phyloP scores from a whole-genome alignment of 2,113 vertebrate genomes.

The Caloenas nicobarica region DNA sequence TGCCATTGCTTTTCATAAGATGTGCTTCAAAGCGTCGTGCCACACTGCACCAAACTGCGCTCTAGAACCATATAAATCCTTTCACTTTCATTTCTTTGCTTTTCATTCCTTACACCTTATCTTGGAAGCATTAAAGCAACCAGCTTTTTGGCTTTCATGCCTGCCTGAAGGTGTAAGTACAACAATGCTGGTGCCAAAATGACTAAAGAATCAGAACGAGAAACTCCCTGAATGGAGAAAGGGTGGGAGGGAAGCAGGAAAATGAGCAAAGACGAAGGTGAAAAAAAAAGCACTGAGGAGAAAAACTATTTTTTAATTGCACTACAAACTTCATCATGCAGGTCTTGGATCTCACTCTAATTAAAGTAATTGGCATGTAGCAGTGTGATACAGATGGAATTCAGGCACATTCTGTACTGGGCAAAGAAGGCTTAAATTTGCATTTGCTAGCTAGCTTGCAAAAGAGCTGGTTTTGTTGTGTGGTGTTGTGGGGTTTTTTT shows the following conservation, averaged over 20 bases:
- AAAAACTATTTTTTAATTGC: conserved; percentile 60
- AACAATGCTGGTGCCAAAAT: conserved; percentile 22
- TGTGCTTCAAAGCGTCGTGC: background rate
- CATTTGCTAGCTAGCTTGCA: background rate
- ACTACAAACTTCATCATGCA: conserved; percentile 18
- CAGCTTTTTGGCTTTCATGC: conserved; percentile 36
- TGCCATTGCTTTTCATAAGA: background rate
- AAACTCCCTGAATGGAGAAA: background rate
- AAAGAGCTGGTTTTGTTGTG: background rate
- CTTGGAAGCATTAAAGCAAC: conserved; percentile 31
- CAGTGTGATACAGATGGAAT: conserved; percentile 21
- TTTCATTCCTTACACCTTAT: conserved; percentile 18
- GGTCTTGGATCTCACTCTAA: conserved; percentile 45
- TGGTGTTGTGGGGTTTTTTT: too few relatives aligned
- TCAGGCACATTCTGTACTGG: background rate
- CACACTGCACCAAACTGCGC: background rate
- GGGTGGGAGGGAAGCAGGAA: conserved; percentile 17
- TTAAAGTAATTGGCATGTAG: conserved; percentile 51
- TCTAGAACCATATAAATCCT: background rate
- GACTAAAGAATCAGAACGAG: conserved; percentile 19
- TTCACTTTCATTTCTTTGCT: background rate
- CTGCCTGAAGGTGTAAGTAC: conserved; percentile 5
- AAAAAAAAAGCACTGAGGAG: conserved; percentile 25
- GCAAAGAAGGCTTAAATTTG: conserved; percentile 14
- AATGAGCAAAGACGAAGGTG: conserved; percentile 47